Conservation (phyloP, 2,888 invertebrate genomes). For the Spisula subtruncata region DNA sequence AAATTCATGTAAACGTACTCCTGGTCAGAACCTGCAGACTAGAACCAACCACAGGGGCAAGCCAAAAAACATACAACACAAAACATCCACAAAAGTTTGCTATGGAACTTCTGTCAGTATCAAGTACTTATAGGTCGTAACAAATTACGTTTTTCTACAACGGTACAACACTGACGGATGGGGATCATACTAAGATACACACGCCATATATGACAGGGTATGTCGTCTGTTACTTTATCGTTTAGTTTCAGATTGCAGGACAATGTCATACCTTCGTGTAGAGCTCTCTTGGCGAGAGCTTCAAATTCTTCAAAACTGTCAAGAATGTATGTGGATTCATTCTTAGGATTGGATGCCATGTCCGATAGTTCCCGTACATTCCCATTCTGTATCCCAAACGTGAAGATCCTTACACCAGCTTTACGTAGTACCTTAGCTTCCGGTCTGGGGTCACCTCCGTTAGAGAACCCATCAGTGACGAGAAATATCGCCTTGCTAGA, state of each 20-base stretch:
- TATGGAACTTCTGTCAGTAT: too few species aligned
- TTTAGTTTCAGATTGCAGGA: too few species aligned
- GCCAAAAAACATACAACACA: too few species aligned
- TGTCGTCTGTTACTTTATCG: too few species aligned
- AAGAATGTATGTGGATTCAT: slow-evolving; percentile 91
- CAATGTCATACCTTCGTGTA: slow-evolving; percentile 90
- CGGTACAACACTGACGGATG: too few species aligned
- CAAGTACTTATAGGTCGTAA: too few species aligned
- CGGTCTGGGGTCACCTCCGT: slow-evolving; percentile 91
- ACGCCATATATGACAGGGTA: too few species aligned
- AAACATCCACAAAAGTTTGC: too few species aligned
- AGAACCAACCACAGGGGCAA: too few species aligned
- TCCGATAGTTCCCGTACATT: slow-evolving; percentile 90
- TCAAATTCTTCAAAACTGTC: slow-evolving; percentile 92
- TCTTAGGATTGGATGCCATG: slow-evolving; percentile 91
- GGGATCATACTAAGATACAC: neutral
- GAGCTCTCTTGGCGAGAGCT: slow-evolving; percentile 91
- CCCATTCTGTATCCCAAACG: slow-evolving; percentile 91
- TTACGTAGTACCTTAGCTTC: slow-evolving; percentile 89
- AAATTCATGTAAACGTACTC: too few species aligned
- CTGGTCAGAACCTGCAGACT: too few species aligned
- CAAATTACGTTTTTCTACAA: too few species aligned
- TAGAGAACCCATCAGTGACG: slow-evolving; percentile 92
- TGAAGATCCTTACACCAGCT: slow-evolving; percentile 88
- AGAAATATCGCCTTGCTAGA: slow-evolving; percentile 91